Conservation (phyloP, 2,888 invertebrate genomes). For the Sinohyriopsis cumingii region DNA sequence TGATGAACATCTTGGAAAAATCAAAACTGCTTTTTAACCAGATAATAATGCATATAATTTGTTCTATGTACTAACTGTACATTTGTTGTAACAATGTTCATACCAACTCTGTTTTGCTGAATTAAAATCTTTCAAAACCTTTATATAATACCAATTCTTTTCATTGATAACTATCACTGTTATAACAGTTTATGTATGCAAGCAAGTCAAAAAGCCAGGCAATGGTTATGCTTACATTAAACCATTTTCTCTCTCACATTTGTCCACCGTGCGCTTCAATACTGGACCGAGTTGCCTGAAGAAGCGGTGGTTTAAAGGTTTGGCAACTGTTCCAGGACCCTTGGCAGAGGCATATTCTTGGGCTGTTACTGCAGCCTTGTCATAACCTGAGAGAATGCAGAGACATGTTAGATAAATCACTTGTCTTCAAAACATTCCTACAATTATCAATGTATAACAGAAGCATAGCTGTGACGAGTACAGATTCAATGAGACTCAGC, state of each 20-base stretch:
- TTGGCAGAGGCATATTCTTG: slow-evolving; percentile 76
- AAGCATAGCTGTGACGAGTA: background rate
- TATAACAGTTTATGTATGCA: no score
- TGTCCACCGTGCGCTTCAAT: slow-evolving; percentile 77
- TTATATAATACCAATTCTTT: no score
- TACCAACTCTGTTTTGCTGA: no score
- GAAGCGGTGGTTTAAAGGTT: slow-evolving; percentile 78
- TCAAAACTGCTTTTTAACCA: no score
- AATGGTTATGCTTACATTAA: slow-evolving; percentile 75
- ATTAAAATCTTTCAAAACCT: no score
- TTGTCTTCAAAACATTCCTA: background rate
- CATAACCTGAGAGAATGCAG: slow-evolving; percentile 68
- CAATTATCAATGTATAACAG: background rate
- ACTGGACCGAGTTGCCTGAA: slow-evolving; percentile 77
- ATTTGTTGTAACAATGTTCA: no score
- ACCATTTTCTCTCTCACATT: slow-evolving; percentile 79
- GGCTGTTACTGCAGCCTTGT: slow-evolving; percentile 74
- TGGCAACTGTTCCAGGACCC: slow-evolving; percentile 76
- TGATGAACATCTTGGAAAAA: no score
- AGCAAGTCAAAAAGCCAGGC: no score
- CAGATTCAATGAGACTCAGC: background rate
- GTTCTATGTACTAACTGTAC: no score
- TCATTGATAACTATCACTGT: no score
- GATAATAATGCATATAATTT: no score
- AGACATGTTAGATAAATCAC: background rate